Evolutionary conservation across 2,113 vertebrate species (phyloP), one percentile per base, ranked within the genome.

Genomic region (Brachyhypopomus occidentalis): DNA sequence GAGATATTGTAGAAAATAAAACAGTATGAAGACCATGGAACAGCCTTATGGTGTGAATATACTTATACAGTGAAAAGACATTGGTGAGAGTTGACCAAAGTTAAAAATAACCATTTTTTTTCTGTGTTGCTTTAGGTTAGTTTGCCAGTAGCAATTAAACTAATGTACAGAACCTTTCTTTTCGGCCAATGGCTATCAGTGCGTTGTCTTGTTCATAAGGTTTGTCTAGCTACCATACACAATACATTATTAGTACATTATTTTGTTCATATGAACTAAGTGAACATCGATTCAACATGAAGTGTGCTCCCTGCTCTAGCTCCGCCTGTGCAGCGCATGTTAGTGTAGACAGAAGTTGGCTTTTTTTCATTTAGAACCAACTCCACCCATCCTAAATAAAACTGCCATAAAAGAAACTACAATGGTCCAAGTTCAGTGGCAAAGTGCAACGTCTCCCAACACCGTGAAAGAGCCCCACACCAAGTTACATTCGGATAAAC

Each of bases 301-400:
- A 78, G 27, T 38, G 23, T 78, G 63, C 66, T 70, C 66, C 19
- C 36, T 38, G n/a, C 45, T 59, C 23, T 79, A 27, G 66, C 17
- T 58, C 2, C 27, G 52, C 16, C 27, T 55, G 62, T 64, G 41
- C 79, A 58, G 27, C 66, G n/a, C 2, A 58, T 74, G 30, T 25
- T 12, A 60, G 36, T 25, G 19, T 27, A 58, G 36, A 20, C 58
- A 30, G 19, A 34, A 67, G 48, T 34, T 69, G 59, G 12, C 25
- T 36, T 74, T 45, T 25, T 22, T 48, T 30, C 1, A 14, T 41
- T 25, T 62, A 27, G 17, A 73, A 63, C 27, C 58, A 63, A 36
- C 20, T 59, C 45, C 17, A 41, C 17, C 8, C 19, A 45, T 62
- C 52, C 52, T 27, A 19, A 25, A 58, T 55, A 23, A 16, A 36